phyloP scores from a whole-genome alignment of 2,888 invertebrate genomes.

The Euphydryas editha region DNA sequence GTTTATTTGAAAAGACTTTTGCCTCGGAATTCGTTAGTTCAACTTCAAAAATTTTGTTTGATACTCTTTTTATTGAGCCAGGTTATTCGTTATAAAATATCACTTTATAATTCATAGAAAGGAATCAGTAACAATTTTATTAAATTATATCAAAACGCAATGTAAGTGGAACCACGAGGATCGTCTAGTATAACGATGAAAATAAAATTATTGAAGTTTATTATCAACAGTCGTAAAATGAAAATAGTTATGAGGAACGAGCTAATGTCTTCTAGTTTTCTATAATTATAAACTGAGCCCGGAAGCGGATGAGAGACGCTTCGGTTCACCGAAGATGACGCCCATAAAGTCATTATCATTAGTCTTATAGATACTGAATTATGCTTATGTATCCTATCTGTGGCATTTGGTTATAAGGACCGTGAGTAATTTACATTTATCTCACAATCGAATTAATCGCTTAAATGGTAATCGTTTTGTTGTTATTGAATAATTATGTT shows the following conservation, averaged over 20 bases:
- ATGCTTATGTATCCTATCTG: slow-evolving; percentile 54
- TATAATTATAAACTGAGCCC: slow-evolving; percentile 51
- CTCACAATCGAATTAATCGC: not conserved
- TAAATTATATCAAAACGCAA: too few species aligned
- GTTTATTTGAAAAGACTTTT: too few species aligned
- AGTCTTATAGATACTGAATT: slow-evolving; percentile 48
- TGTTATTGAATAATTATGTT: too few species aligned
- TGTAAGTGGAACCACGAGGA: too few species aligned
- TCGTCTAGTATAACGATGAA: too few species aligned
- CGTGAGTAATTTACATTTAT: slow-evolving; percentile 19
- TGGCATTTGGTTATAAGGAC: slow-evolving; percentile 50
- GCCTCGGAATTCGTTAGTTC: too few species aligned
- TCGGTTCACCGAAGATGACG: slow-evolving; percentile 49
- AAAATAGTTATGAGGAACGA: slow-evolving; percentile 21
- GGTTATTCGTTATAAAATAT: too few species aligned
- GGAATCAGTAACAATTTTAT: too few species aligned
- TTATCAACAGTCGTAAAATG: slow-evolving; percentile 10
- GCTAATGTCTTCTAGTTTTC: slow-evolving; percentile 25
- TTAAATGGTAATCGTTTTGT: not conserved
- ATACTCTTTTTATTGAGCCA: too few species aligned
- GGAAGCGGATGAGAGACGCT: slow-evolving; percentile 50
- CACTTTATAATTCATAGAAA: too few species aligned
- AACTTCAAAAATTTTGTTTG: too few species aligned
- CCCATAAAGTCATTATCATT: slow-evolving; percentile 54
- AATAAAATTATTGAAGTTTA: slow-evolving; percentile 3